These are phyloP conservation scores for Macrotus californicus DNA, from an alignment of 2,113 vertebrate species.

Conservation along the genomic window DNA sequence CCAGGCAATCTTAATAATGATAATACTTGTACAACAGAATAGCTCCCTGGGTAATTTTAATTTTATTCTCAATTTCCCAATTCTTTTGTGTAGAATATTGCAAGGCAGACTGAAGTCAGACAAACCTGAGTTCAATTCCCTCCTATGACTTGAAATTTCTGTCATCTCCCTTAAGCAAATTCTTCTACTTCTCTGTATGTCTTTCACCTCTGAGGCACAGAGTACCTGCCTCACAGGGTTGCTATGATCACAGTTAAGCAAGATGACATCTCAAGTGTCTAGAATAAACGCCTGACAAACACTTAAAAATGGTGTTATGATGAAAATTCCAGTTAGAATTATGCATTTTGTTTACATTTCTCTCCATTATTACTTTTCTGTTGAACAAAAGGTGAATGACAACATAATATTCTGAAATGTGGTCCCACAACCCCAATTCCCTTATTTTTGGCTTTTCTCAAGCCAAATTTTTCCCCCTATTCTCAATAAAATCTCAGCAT, in stretches of 20 bases:
- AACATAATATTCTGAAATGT: neutral
- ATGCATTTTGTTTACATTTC: conserved; percentile 18
- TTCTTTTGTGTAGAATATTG: neutral
- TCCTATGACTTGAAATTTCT: neutral
- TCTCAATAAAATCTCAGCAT: neutral
- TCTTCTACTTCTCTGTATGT: neutral
- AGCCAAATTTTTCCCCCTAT: neutral
- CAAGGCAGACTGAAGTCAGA: neutral
- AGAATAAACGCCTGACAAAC: neutral
- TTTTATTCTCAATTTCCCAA: neutral
- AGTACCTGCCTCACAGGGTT: neutral
- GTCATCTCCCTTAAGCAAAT: neutral
- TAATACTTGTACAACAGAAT: neutral
- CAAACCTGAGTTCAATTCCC: neutral
- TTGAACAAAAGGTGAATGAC: neutral
- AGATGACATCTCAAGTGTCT: neutral
- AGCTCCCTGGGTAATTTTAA: neutral
- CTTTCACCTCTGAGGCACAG: neutral
- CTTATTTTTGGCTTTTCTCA: neutral
- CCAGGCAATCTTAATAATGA: neutral
- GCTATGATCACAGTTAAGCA: neutral
- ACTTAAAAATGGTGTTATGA: neutral
- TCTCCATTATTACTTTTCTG: neutral
- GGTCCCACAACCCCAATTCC: neutral
- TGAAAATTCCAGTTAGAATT: neutral